Evolutionary conservation across 2,888 invertebrate genomes (phyloP), one percentile per base, ranked within the genome.

Genomic region (Lutraria lutraria): DNA sequence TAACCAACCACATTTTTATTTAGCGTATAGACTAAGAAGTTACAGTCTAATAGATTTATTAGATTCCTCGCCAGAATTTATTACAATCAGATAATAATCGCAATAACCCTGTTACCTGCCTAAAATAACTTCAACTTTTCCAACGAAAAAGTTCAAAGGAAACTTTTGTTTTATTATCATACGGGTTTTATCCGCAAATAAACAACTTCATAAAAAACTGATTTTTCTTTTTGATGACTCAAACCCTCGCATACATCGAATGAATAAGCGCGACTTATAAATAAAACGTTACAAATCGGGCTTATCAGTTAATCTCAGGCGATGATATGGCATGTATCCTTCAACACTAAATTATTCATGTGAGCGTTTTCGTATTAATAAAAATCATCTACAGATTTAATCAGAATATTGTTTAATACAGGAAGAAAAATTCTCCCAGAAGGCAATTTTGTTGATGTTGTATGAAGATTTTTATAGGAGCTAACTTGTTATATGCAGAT

Each of bases 281-380:
- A 85, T 85, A 85, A 43, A 85, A 80, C 80, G 1, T 85, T 80
- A 80, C 79, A 25, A n/a, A 79, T 34, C 60, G 56, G 31, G 85
- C 85, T 85, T 85, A 85, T 85, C 85, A 85, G 85, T 60, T 16
- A 80, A 85, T 80, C 79, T 31, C 60, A 13, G 85, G 63, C 34
- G 60, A 79, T 76, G 79, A 83, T 87, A 87, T 76, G 29, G 83
- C 76, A 87, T 83, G 79, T 83, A 83, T 63, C 83, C 31, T 76
- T 87, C 87, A 87, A 83, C 87, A 83, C 87, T 79, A 87, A 76
- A 83, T 87, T 87, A 87, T 87, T 87, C 87, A 87, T 76, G 87
- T 83, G 83, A 87, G 83, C 56, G 83, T 83, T 76, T 87, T 83
- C 83, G 79, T 87, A 87, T 83, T 87, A 87, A 83, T 87, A 83